Percentiles rank a stretch among this genome's conserved stretches.
phyloP scores from a whole-genome alignment of 2,113 vertebrate genomes.

The Dasyprocta punctata region DNA sequence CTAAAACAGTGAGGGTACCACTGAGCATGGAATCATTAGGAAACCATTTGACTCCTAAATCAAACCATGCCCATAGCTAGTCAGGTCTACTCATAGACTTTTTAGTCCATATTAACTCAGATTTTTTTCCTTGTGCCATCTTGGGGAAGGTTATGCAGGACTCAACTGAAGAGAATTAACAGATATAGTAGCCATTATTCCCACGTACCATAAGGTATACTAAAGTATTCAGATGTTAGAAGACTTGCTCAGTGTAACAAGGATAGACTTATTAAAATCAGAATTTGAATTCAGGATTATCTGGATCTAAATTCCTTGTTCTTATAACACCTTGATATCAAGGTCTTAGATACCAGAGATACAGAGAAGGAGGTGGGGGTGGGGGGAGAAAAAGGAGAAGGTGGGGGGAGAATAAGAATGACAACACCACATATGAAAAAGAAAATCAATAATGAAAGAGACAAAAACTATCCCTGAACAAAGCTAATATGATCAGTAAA shows the following conservation, averaged over 20 bases:
- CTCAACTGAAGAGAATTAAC: neutral
- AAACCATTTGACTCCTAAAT: neutral
- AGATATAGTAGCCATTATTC: neutral
- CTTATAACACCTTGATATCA: neutral
- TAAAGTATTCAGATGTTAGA: neutral
- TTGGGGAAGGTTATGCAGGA: neutral
- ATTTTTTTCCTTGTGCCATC: neutral
- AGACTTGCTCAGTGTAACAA: neutral
- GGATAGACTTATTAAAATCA: neutral
- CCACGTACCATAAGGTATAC: neutral
- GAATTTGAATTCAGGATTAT: neutral
- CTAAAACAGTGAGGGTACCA: neutral
- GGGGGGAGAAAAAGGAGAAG: neutral
- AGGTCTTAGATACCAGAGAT: neutral
- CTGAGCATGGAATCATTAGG: neutral
- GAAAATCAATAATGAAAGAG: slow-evolving; percentile 20
- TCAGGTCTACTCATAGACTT: neutral
- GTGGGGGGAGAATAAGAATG: neutral
- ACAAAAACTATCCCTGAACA: neutral
- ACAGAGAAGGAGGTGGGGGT: neutral
- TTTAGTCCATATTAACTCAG: neutral
- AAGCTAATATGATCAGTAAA: slow-evolving; percentile 10
- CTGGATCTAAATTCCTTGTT: neutral
- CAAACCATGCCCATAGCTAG: neutral
- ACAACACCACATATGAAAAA: neutral